Evolutionary conservation across 1,140 invertebrate genomes (phyloP).

Genomic region (Luehdorfia chinensis): DNA sequence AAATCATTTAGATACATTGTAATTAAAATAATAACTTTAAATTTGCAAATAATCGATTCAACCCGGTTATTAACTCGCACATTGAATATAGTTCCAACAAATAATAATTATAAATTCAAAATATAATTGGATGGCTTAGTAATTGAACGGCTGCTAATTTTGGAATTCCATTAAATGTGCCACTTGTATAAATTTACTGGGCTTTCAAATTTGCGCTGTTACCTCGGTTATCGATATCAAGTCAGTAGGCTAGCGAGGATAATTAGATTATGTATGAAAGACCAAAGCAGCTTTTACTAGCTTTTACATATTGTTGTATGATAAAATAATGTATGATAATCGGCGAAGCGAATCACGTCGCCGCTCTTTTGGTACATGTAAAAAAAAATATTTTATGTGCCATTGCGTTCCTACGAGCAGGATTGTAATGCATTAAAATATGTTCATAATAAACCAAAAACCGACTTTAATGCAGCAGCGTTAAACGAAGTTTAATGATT

Average conservation of each 20-base stretch:
- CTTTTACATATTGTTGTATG: too few relatives aligned
- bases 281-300: too few relatives aligned
- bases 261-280: constrained; percentile 7
- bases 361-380: too few relatives aligned
- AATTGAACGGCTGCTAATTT: constrained; percentile 10
- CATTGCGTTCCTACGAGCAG: too few relatives aligned
- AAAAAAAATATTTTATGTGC: too few relatives aligned
- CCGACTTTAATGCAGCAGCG: too few relatives aligned
- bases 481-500: too few relatives aligned
- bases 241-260: constrained; percentile 5
- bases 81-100: not conserved
- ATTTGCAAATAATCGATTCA: not conserved
- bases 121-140: constrained; percentile 1
- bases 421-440: too few relatives aligned
- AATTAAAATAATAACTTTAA: not conserved
- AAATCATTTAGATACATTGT: constrained; percentile 1
- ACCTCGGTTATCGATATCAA: constrained; percentile 3
- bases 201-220: constrained; percentile 5
- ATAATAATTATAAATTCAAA: constrained; percentile 10
- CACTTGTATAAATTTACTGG: constrained; percentile 9
- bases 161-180: not conserved
- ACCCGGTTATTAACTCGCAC: not conserved
- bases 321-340: too few relatives aligned
- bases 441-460: too few relatives aligned
- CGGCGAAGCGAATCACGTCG: too few relatives aligned